Conservation (phyloP, 2,888 invertebrate genomes). For the Gnatocerus cornutus region DNA sequence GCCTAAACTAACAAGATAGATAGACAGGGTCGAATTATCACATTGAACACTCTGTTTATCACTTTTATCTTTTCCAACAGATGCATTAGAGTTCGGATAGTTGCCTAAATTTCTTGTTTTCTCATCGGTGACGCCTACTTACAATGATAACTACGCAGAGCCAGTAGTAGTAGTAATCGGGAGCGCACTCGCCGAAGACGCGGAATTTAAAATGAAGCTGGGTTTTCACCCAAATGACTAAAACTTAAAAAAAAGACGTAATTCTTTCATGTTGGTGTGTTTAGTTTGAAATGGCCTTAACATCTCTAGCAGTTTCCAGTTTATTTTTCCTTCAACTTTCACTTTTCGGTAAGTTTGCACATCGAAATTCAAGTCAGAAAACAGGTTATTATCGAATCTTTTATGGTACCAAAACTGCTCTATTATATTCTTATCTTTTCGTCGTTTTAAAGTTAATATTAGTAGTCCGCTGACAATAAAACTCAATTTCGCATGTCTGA, state of each 20-base stretch:
- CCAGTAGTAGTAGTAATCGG: constrained; percentile 7
- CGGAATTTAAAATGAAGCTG: constrained; percentile 22
- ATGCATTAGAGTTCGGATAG: constrained; percentile 11
- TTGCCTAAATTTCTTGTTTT: constrained; percentile 9
- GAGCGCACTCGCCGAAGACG: constrained; percentile 10
- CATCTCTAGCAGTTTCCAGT: neutral
- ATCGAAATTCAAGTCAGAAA: neutral
- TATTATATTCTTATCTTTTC: neutral
- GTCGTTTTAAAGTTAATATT: constrained; percentile 2
- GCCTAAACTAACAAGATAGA: neutral
- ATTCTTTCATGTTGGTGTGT: constrained; percentile 2
- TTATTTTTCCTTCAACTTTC: constrained; percentile 24
- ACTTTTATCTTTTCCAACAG: constrained; percentile 9
- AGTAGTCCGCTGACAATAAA: neutral
- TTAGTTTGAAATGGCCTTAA: constrained; percentile 3
- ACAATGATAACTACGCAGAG: constrained; percentile 9
- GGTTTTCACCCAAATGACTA: neutral
- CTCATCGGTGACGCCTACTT: constrained; percentile 9
- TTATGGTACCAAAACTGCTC: neutral
- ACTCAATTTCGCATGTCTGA: neutral
- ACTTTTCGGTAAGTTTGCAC: constrained; percentile 28
- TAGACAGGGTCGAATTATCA: neutral
- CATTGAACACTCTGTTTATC: constrained; percentile 14
- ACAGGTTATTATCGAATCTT: constrained; percentile 8
- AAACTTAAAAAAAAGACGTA: neutral